Evolutionary conservation across 2,113 vertebrate species (phyloP), one percentile per base, ranked within the genome.

Genomic region (Prunella fulvescens): DNA sequence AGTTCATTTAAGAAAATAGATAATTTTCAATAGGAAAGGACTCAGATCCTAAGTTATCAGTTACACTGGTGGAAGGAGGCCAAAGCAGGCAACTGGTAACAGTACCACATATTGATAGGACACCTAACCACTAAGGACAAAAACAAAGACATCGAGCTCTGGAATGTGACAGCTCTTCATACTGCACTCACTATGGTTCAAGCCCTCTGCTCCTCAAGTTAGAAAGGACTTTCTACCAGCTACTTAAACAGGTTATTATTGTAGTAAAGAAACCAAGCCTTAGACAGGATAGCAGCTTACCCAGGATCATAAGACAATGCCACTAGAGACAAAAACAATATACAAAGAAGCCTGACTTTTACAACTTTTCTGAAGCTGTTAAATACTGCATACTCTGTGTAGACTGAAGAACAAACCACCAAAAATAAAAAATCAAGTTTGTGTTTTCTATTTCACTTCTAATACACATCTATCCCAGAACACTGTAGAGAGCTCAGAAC

Each of bases 81-180:
- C 5, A 6, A 61, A 60, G 54, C 24, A 77, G 19, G 12, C 16
- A 83, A 61, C 16, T 39, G 10, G 19, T 15, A 56, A 74, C 28
- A 77, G 25, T 19, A 62, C 5, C 19, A 64, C 7, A 14, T n/a
- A 23, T 22, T 24, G 28, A 35, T 4, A 77, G 42, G 89, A 51
- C 23, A 78, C 6, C 5, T 60, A 40, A 66, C 7, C 13, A 28
- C 42, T 62, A 58, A 12, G 16, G 56, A 35, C 26, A 93, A 83
- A 40, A 19, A n/a, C 1, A 4, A n/a, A 58, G 17, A 51, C 31
- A 26, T 10, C 0, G 0, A 84, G 39, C 12, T 67, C 66, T 88
- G 33, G 42, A 85, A 58, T 2, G 6, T 2, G 0, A 57, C 1
- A 1, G 42, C 12, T 62, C 35, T 45, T 82, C 53, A 20, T 9